Evolutionary conservation across 1,140 invertebrate genomes (phyloP).

Genomic region (Drosophila seguyi): DNA sequence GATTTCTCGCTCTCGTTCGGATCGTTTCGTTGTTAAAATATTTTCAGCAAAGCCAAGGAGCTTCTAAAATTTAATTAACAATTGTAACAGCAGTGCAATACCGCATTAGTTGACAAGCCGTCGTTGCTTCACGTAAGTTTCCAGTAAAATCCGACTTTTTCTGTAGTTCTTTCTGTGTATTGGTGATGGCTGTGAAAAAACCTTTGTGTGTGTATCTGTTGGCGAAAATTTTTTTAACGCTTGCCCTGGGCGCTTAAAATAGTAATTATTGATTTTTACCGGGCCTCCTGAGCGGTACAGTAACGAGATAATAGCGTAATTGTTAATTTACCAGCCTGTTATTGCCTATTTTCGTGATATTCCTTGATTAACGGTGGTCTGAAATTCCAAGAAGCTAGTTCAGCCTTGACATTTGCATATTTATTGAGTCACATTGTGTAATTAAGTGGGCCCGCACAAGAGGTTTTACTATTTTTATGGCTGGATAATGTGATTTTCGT

Average conservation of each 20-base stretch:
- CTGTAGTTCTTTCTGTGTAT: neutral
- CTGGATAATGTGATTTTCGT: constrained; percentile 7
- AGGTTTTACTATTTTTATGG: constrained; percentile 8
- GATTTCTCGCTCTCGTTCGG: constrained; percentile 16
- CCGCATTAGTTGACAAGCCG: constrained; percentile 17
- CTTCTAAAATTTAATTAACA: neutral
- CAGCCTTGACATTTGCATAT: constrained; percentile 11
- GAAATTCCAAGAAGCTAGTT: neutral
- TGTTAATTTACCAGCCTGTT: constrained; percentile 1
- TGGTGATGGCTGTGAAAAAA: constrained; percentile 16
- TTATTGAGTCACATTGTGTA: neutral
- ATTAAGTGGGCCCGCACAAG: constrained; percentile 1
- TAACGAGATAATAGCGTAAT: constrained; percentile 16
- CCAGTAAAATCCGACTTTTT: neutral
- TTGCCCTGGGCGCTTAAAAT: constrained; percentile 49
- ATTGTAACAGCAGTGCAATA: constrained; percentile 9
- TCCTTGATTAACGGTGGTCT: constrained; percentile 5
- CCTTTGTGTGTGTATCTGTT: constrained; percentile 65
- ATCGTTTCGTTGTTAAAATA: constrained; percentile 29
- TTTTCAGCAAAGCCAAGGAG: constrained; percentile 39
- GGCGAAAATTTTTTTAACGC: constrained; percentile 2
- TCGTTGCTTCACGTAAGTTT: constrained; percentile 52
- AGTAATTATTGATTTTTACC: constrained; percentile 67
- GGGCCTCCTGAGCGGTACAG: neutral
- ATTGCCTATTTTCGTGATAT: constrained; percentile 6